Evolutionary conservation across 2,888 invertebrate genomes (phyloP).

Genomic region (Amblyteles armatorius): DNA sequence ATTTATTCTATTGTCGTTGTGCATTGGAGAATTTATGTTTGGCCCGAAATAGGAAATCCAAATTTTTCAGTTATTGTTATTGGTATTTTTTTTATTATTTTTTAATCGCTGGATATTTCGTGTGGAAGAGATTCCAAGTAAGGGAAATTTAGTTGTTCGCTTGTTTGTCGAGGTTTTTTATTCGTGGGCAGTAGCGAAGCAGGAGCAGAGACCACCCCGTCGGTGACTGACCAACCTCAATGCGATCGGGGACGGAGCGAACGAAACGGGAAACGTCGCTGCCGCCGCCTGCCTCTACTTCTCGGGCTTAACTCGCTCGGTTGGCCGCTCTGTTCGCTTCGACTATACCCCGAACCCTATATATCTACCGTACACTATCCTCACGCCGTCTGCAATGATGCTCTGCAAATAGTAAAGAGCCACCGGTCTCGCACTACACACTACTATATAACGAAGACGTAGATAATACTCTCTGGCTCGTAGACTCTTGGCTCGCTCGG

Average conservation of each 20-base stretch:
- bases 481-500: slow-evolving; percentile 23
- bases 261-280: slow-evolving; percentile 73
- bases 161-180: background rate
- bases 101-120: background rate
- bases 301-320: slow-evolving; percentile 10
- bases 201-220: slow-evolving; percentile 52
- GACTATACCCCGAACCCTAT: slow-evolving; percentile 12
- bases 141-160: background rate
- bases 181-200: slow-evolving; percentile 23
- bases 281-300: slow-evolving; percentile 22
- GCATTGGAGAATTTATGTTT: background rate
- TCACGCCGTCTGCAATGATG: slow-evolving; percentile 25
- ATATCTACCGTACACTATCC: background rate
- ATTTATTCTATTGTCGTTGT: background rate
- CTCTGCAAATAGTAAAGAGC: slow-evolving; percentile 44
- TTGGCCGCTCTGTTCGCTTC: slow-evolving; percentile 10
- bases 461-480: background rate
- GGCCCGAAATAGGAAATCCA: background rate
- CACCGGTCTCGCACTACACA: slow-evolving; percentile 1
- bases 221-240: slow-evolving; percentile 77
- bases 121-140: background rate
- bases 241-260: slow-evolving; percentile 66
- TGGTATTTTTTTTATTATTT: background rate
- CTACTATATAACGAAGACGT: slow-evolving; percentile 4
- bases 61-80: background rate